Evolutionary conservation across 2,113 vertebrate species (phyloP).

Genomic region (Grallaria varia): DNA sequence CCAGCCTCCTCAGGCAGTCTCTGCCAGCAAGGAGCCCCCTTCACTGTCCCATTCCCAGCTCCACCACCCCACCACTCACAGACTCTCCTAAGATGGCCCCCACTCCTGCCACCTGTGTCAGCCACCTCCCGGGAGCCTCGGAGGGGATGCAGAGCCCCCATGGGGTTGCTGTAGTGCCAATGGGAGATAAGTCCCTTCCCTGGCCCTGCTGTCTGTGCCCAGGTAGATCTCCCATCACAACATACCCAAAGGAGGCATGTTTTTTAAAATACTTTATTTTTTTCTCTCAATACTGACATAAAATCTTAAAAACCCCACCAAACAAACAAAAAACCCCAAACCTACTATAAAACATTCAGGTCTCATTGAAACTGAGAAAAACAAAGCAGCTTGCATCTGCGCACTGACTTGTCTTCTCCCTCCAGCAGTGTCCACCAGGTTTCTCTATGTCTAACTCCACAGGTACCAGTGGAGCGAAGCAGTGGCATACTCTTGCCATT

Average conservation of each 20-base stretch:
- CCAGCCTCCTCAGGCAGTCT: no score
- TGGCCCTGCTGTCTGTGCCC: not conserved
- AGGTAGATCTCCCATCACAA: not conserved
- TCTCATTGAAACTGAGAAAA: constrained; percentile 67
- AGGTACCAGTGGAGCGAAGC: not conserved
- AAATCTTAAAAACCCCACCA: not conserved
- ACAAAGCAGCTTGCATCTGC: constrained; percentile 30
- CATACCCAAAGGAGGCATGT: not conserved
- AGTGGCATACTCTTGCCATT: not conserved
- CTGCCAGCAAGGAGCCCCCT: no score
- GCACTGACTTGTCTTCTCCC: not conserved
- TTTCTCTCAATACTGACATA: constrained; percentile 72
- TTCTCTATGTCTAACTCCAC: not conserved
- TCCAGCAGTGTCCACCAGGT: not conserved
- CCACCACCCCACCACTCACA: no score
- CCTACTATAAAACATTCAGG: constrained; percentile 64
- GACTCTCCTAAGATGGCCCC: no score
- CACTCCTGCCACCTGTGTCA: not conserved
- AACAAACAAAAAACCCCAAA: not conserved
- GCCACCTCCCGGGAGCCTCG: not conserved
- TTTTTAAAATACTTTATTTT: constrained; percentile 66
- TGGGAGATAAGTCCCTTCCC: not conserved
- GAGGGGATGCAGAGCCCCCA: not conserved
- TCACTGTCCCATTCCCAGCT: no score
- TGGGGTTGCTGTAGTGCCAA: not conserved